A percentile compares a stretch with the other conserved stretches of the same genome.
These are phyloP conservation scores for Cecidostiba fungosa DNA, from an alignment of 2,888 invertebrate genomes.

Conservation along the genomic window DNA sequence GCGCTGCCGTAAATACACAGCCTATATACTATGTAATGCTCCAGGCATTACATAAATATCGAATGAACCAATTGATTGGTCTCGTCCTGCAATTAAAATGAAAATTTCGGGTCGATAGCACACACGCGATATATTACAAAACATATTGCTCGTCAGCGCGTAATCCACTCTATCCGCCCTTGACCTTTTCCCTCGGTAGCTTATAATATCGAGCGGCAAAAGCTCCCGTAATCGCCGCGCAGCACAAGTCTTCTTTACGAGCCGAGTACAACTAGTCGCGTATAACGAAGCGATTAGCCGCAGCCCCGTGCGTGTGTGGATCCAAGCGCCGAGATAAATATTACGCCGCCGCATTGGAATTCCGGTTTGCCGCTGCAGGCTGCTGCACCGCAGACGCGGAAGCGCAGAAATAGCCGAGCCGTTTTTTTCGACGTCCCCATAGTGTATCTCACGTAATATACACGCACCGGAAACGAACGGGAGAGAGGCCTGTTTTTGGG, in stretches of 20 bases:
- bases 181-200: constrained; percentile 8
- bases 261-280: constrained; percentile 9
- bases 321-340: not conserved
- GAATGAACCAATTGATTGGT: not conserved
- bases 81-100: not conserved
- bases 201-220: not conserved
- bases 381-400: not conserved
- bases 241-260: constrained; percentile 13
- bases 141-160: not conserved
- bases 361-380: not conserved
- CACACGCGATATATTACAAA: not conserved
- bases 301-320: not conserved
- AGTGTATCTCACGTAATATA: not conserved
- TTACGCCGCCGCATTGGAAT: constrained; percentile 17
- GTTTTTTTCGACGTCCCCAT: not conserved
- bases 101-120: not conserved
- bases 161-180: not conserved
- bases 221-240: constrained; percentile 9
- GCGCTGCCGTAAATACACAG: not conserved
- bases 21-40: not conserved
- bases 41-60: not conserved
- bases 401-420: constrained; percentile 15
- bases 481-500: not conserved
- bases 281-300: constrained; percentile 18
- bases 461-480: not conserved